phyloP scores from a whole-genome alignment of 1,140 invertebrate species.

The Atopsyche davidsoni region DNA sequence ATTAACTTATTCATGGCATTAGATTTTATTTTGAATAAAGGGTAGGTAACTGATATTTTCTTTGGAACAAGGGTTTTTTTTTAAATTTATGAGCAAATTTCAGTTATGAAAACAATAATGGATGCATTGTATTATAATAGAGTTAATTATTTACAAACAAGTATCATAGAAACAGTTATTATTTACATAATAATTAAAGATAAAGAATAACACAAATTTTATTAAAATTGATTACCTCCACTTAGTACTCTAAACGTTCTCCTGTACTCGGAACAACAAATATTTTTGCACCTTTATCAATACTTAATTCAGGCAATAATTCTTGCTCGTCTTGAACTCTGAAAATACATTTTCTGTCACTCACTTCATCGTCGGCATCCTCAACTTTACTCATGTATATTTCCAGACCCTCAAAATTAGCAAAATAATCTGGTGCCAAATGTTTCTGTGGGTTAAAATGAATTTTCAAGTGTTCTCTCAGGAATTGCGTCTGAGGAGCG shows the following conservation, averaged over 20 bases:
- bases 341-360: conserved; percentile 34
- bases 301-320: conserved; percentile 37
- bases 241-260: conserved; percentile 32
- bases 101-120: not conserved
- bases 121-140: not conserved
- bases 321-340: conserved; percentile 37
- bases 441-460: conserved; percentile 63
- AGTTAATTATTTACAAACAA: conserved; percentile 3
- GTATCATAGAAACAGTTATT: not conserved
- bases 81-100: no score
- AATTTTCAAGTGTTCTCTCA: conserved; percentile 73
- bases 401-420: conserved; percentile 51
- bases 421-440: conserved; percentile 55
- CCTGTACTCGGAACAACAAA: conserved; percentile 53
- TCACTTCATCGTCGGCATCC: conserved; percentile 32
- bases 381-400: conserved; percentile 42
- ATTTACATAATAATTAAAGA: not conserved
- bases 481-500: conserved; percentile 67
- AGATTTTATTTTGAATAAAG: no score
- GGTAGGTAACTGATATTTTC: no score
- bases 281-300: conserved; percentile 44
- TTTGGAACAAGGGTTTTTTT: no score
- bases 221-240: not conserved
- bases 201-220: not conserved
- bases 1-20: no score